Evolutionary conservation across 1,140 invertebrate species (phyloP).

Genomic region (Lasioglossum albipes): DNA sequence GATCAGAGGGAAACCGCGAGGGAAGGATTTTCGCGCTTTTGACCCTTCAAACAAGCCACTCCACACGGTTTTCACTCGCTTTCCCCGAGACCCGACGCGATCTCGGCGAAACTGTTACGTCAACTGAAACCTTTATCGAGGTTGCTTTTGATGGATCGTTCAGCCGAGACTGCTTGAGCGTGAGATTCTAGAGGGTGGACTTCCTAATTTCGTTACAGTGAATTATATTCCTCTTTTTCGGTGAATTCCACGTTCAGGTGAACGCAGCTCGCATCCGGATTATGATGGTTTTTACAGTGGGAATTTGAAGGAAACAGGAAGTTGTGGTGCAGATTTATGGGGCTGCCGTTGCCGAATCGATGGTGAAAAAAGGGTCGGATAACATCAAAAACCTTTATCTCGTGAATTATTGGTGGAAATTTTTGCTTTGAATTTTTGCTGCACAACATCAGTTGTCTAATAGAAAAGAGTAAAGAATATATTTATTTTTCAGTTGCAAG

Average conservation of each 20-base stretch:
- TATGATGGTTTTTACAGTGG: conserved; percentile 7
- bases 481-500: no score
- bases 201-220: conserved; percentile 43
- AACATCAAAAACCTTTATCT: conserved; percentile 11
- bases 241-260: conserved; percentile 14
- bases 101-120: background rate
- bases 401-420: no score
- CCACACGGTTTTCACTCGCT: conserved; percentile 24
- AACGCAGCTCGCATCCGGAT: conserved; percentile 27
- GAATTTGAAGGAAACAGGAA: conserved; percentile 34
- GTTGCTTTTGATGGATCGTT: background rate
- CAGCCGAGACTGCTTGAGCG: background rate
- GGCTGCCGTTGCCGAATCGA: conserved; percentile 32
- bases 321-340: conserved; percentile 1
- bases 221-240: conserved; percentile 9
- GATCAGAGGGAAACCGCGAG: conserved; percentile 63
- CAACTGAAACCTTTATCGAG: background rate
- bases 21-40: conserved; percentile 79
- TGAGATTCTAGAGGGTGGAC: conserved; percentile 33
- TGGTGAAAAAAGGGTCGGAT: conserved; percentile 41
- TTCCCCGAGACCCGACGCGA: conserved; percentile 1
- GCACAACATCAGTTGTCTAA: no score
- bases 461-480: no score
- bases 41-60: conserved; percentile 56
- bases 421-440: no score